Base-by-base conservation (phyloP, 2,113 vertebrate species). In the Struthio camelus region DNA sequence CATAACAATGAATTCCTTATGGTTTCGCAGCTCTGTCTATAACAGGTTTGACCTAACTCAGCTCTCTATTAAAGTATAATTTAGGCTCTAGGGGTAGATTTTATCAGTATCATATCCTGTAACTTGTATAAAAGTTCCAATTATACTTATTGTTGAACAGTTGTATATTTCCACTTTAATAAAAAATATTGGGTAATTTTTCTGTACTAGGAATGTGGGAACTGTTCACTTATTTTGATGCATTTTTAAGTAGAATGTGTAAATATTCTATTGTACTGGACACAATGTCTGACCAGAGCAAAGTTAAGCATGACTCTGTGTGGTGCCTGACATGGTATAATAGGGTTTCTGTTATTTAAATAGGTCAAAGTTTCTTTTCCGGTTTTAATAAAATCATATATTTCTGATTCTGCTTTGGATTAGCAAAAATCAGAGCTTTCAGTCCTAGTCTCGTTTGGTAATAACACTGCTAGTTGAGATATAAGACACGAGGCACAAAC, bases 401-500 rank as follows among this genome's bases (percentile, higher is more conserved):
- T 48, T 82, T 85, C 61, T 56, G 76, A 20, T 73, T 65, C 81
- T 92, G 66, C 58, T 89, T 92, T 87, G 71, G 70, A 89, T 94
- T 89, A 96, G 16, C 20, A 66, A 87, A 87, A 94, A 25, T 62
- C 12, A 70, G 44, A 81, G 58, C 50, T 91, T 90, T 92, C 44
- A 5, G 3, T 82, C 85, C 62, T 70, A 14, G 40, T 91, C 53
- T 73, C 7, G 12, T 77, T 96, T 92, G 77, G 59, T 84, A 92
- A 44, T 85, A 80, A 66, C 38, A 40, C 22, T 87, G 73, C 24
- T 54, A 91, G 79, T 87, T 93, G 94, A 91, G 50, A 64, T 85
- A 54, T 40, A 80, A 75, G 50, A 80, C 40, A 75, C 22, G 24
- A 94, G 82, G 71, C 85, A 66, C 0, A 10, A 92, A 92, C 16